Percentiles rank a stretch among this genome's conserved stretches.
phyloP scores from a whole-genome alignment of 2,797 vertebrate species.

The Spinus olivaceus region DNA sequence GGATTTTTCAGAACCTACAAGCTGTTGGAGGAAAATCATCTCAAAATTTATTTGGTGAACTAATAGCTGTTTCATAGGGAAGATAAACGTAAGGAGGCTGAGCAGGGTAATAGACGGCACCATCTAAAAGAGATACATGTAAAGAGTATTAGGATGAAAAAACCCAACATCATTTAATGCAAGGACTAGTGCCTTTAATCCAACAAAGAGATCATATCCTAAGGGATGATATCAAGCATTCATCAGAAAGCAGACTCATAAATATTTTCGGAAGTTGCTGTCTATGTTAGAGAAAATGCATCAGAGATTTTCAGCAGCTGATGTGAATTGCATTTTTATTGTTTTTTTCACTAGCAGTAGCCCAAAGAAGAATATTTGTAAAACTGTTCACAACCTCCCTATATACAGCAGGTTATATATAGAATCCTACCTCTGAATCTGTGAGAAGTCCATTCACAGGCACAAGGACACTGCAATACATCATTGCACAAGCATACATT shows the following conservation, averaged over 20 bases:
- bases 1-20: slow-evolving; percentile 48
- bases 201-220: slow-evolving; percentile 62
- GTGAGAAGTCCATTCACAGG: slow-evolving; percentile 1
- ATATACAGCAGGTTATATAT: neutral
- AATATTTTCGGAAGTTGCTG: slow-evolving; percentile 46
- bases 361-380: neutral
- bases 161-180: slow-evolving; percentile 17
- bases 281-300: slow-evolving; percentile 22
- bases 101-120: neutral
- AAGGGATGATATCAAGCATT: slow-evolving; percentile 46
- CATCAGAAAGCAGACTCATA: slow-evolving; percentile 32
- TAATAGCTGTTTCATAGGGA: slow-evolving; percentile 11
- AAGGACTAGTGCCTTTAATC: slow-evolving; percentile 41
- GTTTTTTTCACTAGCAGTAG: neutral
- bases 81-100: slow-evolving; percentile 37
- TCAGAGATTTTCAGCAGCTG: slow-evolving; percentile 23
- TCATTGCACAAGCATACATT: neutral
- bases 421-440: slow-evolving; percentile 2
- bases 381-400: neutral
- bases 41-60: slow-evolving; percentile 30
- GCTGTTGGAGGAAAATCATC: slow-evolving; percentile 30
- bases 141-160: slow-evolving; percentile 38
- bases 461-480: slow-evolving; percentile 11
- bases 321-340: slow-evolving; percentile 23
- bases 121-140: slow-evolving; percentile 33